Base-by-base conservation (phyloP, 2,888 invertebrate genomes). In the Phortica okadai region DNA sequence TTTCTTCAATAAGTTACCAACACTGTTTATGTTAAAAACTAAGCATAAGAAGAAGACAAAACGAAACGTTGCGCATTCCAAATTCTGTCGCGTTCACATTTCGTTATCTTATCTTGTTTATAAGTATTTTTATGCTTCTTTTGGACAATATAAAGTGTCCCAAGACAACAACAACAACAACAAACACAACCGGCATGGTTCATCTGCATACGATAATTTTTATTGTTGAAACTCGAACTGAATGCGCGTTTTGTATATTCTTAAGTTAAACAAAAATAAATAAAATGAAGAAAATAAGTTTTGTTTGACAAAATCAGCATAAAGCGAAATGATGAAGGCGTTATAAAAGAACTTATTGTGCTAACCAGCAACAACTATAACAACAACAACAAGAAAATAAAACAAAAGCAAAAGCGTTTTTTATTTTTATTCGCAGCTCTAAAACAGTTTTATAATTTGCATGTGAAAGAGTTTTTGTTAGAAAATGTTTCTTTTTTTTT, bases 141-240 rank as follows among this genome's bases (percentile, higher is more conserved):
- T 59, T 70, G 33, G 33, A 33, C 33, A 74, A 74, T 74, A 74
- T 66, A 69, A 80, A 79, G 78, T 80, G 80, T 80, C 78, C 80
- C 72, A 73, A 74, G 80, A 73, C 73, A 74, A 73, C 4, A 33
- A 33, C 33, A 33, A 33, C 1, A 1, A 5, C 33, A 33, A 33
- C 33, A 33, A 21, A 21, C 77, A 73, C 78, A n/a, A 10, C 25
- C 14, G 64, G 41, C 33, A 6, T 14, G 11, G 66, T 8, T 42
- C 33, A 33, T 14, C 42, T 11, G 14, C n/a, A 66, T 14, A 16
- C 11, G 41, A 66, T n/a, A 42, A 41, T 66, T 11, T 66, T 33
- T 66, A 66, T 66, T 66, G 33, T 33, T 66, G 5, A 50, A 14
- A 50, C 42, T 66, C 11, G 66, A 11, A 41, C 33, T 10, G 25